phyloP scores from a whole-genome alignment of 2,797 vertebrate species.

The Ptychadena robeensis region DNA sequence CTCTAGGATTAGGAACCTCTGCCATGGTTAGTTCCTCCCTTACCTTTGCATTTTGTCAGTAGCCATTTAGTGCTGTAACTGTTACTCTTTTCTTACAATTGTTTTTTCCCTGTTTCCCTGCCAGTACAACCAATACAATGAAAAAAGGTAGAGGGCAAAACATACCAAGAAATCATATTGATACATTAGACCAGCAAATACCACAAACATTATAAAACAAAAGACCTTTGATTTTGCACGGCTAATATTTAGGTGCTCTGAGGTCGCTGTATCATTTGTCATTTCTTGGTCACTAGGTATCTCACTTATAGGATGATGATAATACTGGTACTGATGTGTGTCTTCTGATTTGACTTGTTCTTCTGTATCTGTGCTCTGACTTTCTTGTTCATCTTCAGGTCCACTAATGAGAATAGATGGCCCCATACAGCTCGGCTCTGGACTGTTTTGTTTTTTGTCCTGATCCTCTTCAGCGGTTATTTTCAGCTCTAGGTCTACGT shows the following conservation, averaged over 20 bases:
- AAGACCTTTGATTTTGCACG: constrained; percentile 77
- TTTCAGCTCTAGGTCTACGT: constrained; percentile 50
- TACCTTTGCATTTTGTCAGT: neutral
- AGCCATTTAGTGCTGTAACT: neutral
- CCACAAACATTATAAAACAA: constrained; percentile 79
- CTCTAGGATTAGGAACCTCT: neutral
- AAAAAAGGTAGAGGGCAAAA: constrained; percentile 83
- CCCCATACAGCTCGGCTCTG: constrained; percentile 57
- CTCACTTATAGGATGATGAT: constrained; percentile 54
- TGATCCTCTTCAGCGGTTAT: constrained; percentile 52
- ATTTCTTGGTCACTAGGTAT: constrained; percentile 64
- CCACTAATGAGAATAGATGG: constrained; percentile 69
- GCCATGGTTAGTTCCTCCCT: neutral
- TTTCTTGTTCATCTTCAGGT: constrained; percentile 63
- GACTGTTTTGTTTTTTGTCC: neutral
- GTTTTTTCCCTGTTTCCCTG: constrained; percentile 75
- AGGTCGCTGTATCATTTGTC: constrained; percentile 61
- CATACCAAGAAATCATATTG: constrained; percentile 86
- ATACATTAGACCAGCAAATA: constrained; percentile 82
- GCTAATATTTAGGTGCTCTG: constrained; percentile 72
- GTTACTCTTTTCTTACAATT: constrained; percentile 71
- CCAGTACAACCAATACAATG: constrained; percentile 84
- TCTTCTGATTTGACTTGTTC: constrained; percentile 58
- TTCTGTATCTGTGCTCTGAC: constrained; percentile 68
- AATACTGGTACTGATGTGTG: constrained; percentile 62